Conservation (phyloP, 1,140 invertebrate genomes). For the Danaus melanippus region DNA sequence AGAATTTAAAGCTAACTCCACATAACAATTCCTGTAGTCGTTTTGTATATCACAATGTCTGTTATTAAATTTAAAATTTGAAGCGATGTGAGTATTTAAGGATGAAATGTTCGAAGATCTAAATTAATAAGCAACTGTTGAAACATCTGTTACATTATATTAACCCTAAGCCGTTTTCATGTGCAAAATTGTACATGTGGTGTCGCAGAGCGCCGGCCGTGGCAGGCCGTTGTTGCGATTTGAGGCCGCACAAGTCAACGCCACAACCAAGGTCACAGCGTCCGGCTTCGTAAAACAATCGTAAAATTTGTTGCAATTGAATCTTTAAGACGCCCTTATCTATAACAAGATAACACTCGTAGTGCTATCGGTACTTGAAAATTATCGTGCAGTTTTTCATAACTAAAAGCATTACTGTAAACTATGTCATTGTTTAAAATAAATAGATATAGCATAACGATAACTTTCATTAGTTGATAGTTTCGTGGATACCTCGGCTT, state of each 20-base stretch:
- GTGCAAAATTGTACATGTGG: constrained; percentile 13
- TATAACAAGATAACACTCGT: constrained; percentile 4
- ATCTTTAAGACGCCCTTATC: constrained; percentile 15
- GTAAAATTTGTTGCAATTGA: constrained; percentile 35
- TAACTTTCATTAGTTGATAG: too few relatives aligned
- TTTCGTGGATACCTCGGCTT: too few relatives aligned
- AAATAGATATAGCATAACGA: too few relatives aligned
- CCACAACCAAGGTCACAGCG: constrained; percentile 55
- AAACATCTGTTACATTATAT: constrained; percentile 13
- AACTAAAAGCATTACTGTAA: too few relatives aligned
- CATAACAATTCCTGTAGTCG: too few relatives aligned
- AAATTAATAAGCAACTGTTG: constrained; percentile 5
- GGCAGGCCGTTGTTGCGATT: constrained; percentile 41
- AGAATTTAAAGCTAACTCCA: too few relatives aligned
- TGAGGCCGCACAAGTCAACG: constrained; percentile 57
- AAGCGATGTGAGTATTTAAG: too few relatives aligned
- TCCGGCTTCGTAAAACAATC: constrained; percentile 39
- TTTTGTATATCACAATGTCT: too few relatives aligned
- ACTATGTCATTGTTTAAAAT: too few relatives aligned
- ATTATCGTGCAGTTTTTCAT: background rate
- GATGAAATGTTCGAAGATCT: too few relatives aligned
- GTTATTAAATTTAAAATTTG: too few relatives aligned
- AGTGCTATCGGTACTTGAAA: constrained; percentile 14
- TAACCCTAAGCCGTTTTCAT: constrained; percentile 1
- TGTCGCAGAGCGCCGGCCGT: constrained; percentile 24